Conservation (phyloP, 2,888 invertebrate species). For the Agrochola macilenta region DNA sequence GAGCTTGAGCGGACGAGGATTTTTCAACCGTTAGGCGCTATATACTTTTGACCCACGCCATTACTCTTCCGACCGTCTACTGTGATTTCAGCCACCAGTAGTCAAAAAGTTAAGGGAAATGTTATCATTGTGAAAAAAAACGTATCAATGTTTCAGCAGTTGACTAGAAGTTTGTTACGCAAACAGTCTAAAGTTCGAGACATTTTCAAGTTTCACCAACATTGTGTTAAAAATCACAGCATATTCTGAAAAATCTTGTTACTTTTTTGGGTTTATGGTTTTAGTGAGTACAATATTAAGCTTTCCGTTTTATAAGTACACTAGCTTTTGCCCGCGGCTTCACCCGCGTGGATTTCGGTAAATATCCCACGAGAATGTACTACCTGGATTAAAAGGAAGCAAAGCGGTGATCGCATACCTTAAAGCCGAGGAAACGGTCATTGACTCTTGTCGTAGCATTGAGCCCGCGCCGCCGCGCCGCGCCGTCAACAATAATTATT, state of each 20-base stretch:
- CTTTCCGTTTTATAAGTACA: background rate
- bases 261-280: background rate
- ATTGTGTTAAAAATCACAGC: constrained; percentile 21
- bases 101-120: constrained; percentile 13
- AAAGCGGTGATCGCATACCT: too few relatives aligned
- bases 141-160: constrained; percentile 15
- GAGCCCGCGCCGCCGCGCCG: too few relatives aligned
- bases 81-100: too few relatives aligned
- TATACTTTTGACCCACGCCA: background rate
- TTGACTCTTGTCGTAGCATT: too few relatives aligned
- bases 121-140: constrained; percentile 3
- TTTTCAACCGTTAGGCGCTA: background rate
- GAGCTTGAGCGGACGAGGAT: too few relatives aligned
- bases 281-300: too few relatives aligned
- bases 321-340: too few relatives aligned
- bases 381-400: too few relatives aligned
- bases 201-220: constrained; percentile 1
- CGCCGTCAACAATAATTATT: too few relatives aligned
- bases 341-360: too few relatives aligned
- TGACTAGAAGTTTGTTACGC: constrained; percentile 13
- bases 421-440: too few relatives aligned
- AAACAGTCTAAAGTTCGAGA: background rate
- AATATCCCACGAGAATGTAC: too few relatives aligned
- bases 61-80: background rate
- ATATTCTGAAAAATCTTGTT: background rate